Evolutionary conservation across 1,140 invertebrate genomes (phyloP), one percentile per base, ranked within the genome.

Genomic region (Diuraphis noxia): DNA sequence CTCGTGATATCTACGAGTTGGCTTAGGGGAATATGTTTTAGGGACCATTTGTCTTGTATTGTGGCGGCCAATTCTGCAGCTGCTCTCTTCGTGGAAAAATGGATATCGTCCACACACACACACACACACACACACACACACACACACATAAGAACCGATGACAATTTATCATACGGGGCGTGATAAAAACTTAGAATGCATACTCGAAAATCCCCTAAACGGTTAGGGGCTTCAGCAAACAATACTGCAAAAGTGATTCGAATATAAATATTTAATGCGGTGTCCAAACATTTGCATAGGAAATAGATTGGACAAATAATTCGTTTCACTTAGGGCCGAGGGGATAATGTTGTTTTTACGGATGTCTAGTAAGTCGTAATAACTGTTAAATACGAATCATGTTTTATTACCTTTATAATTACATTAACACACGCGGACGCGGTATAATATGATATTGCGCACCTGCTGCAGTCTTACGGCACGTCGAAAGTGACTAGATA

Each of bases 21-120:
- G 72, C n/a, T 46, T 46, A 34, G 88, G 88, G 40, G 88, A 90
- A 90, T 90, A 90, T 41, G 34, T 87, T 38, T 87, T 19, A 63
- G 86, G 86, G 86, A 88, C 86, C 86, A 91, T 91, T 91, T 91
- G 89, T 91, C 89, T 91, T 91, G 89, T 25, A 82, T 91, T 91
- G 89, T 91, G 89, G 89, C 89, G 89, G 43, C 89, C 89, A 40
- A 43, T 72, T 72, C 56, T n/a, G 89, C 89, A 91, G 89, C 89
- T 91, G 89, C 89, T 91, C 89, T 63, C n/a, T 91, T 81, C 89
- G 77, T 82, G 43, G 89, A 91, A 88, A 91, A 91, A 91, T 91
- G 89, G 89, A 81, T 91, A 91, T 91, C 41, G 63, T 81, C 41
- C 89, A 79, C 63, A n/a, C 86, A 38, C 9, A 52, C 43, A 82